phyloP scores from a whole-genome alignment of 2,888 invertebrate genomes.

The Linyphia triangularis region DNA sequence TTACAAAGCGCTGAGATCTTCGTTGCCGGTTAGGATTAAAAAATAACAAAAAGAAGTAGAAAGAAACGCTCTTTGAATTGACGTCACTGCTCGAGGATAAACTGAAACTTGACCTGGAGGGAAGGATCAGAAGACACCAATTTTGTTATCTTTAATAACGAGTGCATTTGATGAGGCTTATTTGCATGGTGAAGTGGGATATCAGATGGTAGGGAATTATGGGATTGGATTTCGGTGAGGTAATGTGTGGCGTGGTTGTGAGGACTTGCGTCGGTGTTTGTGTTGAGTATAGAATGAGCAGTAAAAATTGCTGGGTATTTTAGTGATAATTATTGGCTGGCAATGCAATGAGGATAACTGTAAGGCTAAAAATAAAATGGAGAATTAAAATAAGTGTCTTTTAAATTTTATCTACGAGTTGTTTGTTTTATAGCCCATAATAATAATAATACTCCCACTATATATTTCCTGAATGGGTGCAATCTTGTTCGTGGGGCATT shows the following conservation, averaged over 20 bases:
- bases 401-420: too few species aligned
- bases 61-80: neutral
- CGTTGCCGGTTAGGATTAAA: neutral
- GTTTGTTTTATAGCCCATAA: too few species aligned
- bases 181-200: neutral
- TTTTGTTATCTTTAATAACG: neutral
- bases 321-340: neutral
- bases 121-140: neutral
- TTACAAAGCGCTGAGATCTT: neutral
- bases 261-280: neutral
- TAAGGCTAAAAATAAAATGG: too few species aligned
- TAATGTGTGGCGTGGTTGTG: neutral
- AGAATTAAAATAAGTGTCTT: neutral
- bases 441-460: too few species aligned
- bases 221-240: neutral
- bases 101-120: neutral
- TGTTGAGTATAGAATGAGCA: too few species aligned
- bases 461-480: too few species aligned
- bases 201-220: neutral
- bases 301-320: too few species aligned
- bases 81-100: conserved; percentile 12
- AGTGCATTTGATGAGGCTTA: neutral
- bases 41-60: neutral
- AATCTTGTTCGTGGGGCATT: too few species aligned
- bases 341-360: too few species aligned